These are phyloP conservation scores for Poeciliopsis infans DNA, from an alignment of 2,797 vertebrate species.

Conservation along the genomic window DNA sequence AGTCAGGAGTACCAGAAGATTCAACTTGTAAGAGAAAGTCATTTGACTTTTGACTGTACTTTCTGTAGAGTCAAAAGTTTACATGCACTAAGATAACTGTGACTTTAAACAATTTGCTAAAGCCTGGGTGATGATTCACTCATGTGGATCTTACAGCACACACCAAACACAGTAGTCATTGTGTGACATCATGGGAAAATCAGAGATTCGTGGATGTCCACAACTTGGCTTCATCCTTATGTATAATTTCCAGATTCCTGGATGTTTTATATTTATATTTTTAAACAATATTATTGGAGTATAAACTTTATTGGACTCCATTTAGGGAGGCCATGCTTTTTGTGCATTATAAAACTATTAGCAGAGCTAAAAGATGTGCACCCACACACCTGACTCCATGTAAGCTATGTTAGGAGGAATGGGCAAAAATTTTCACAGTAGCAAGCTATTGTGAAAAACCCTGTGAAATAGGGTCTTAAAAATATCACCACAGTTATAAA, in stretches of 20 bases:
- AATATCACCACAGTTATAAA: neutral
- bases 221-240: neutral
- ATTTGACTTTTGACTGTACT: neutral
- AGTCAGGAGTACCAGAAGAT: neutral
- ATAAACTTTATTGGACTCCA: neutral
- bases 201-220: neutral
- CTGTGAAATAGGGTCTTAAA: neutral
- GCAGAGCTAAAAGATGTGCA: neutral
- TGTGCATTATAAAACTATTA: neutral
- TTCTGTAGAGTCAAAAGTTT: neutral
- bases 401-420: neutral
- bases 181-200: neutral
- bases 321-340: neutral
- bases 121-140: neutral
- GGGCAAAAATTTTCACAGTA: neutral
- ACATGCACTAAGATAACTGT: neutral
- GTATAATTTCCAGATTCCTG: neutral
- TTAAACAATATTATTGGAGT: too few species aligned
- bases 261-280: neutral
- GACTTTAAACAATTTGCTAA: neutral
- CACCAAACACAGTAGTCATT: neutral
- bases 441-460: neutral
- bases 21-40: neutral
- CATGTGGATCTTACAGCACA: neutral
- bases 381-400: neutral